These are phyloP conservation scores for Rana temporaria DNA, from an alignment of 2,113 vertebrate species.

Conservation along the genomic window DNA sequence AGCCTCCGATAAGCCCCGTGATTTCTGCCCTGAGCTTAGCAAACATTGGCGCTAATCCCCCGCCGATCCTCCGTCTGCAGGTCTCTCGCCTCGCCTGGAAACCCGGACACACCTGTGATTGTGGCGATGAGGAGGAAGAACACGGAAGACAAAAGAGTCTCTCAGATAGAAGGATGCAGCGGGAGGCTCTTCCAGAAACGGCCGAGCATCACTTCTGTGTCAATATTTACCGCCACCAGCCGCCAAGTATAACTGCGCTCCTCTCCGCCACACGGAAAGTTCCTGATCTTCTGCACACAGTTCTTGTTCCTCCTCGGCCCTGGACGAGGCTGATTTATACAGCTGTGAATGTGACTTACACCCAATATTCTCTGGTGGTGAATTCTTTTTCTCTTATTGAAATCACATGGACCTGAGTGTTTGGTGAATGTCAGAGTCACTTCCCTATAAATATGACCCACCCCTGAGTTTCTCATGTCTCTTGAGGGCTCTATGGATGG, in stretches of 20 bases:
- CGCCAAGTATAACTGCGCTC: slow-evolving; percentile 16
- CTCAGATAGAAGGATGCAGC: slow-evolving; percentile 24
- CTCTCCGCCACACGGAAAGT: slow-evolving; percentile 31
- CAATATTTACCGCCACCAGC: slow-evolving; percentile 42
- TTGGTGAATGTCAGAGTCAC: too few species aligned
- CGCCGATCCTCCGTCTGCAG: slow-evolving; percentile 55
- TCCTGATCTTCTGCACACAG: slow-evolving; percentile 21
- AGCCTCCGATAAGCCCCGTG: too few species aligned
- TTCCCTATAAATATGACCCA: too few species aligned
- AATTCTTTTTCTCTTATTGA: too few species aligned
- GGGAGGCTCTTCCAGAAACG: not conserved
- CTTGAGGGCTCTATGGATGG: too few species aligned
- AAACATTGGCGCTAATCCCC: slow-evolving; percentile 23
- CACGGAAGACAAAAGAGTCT: slow-evolving; percentile 31
- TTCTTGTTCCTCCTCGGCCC: not conserved
- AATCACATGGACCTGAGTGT: too few species aligned
- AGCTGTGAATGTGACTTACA: too few species aligned
- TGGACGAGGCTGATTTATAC: too few species aligned
- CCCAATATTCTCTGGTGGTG: too few species aligned
- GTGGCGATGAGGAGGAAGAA: slow-evolving; percentile 16
- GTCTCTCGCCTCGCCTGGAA: slow-evolving; percentile 64
- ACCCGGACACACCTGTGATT: slow-evolving; percentile 60
- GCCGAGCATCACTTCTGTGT: slow-evolving; percentile 34
- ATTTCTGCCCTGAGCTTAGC: not conserved
- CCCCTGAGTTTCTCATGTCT: too few species aligned